Evolutionary conservation across 2,113 vertebrate species (phyloP).

Genomic region (Microtus ochrogaster): DNA sequence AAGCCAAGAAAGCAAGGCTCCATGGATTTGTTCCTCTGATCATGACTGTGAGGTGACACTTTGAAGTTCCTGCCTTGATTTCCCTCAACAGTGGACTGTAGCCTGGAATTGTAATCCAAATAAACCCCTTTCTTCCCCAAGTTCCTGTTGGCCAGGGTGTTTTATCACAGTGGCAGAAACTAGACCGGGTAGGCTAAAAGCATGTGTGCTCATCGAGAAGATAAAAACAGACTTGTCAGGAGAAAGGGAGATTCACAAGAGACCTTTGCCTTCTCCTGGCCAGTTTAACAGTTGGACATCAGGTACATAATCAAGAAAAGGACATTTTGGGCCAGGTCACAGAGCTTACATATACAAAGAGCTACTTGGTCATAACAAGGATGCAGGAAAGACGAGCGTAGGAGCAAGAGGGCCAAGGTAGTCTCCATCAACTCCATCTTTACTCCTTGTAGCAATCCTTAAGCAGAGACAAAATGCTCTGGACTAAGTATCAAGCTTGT

Average conservation of each 20-base stretch:
- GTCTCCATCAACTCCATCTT: no score
- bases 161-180: background rate
- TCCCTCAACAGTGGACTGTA: background rate
- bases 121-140: background rate
- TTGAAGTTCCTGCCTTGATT: background rate
- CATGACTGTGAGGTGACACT: no score
- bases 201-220: background rate
- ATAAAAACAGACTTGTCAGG: background rate
- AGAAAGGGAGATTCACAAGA: background rate
- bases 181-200: background rate
- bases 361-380: background rate
- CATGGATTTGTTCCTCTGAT: background rate
- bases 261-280: background rate
- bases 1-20: fast-evolving
- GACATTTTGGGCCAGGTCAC: fast-evolving
- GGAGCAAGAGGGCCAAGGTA: background rate
- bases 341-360: background rate
- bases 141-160: background rate
- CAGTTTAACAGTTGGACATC: background rate
- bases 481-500: background rate
- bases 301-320: background rate
- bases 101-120: background rate
- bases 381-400: background rate
- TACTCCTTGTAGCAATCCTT: no score
- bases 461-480: background rate